Evolutionary conservation across 2,888 invertebrate species (phyloP).

Genomic region (Dione juno): DNA sequence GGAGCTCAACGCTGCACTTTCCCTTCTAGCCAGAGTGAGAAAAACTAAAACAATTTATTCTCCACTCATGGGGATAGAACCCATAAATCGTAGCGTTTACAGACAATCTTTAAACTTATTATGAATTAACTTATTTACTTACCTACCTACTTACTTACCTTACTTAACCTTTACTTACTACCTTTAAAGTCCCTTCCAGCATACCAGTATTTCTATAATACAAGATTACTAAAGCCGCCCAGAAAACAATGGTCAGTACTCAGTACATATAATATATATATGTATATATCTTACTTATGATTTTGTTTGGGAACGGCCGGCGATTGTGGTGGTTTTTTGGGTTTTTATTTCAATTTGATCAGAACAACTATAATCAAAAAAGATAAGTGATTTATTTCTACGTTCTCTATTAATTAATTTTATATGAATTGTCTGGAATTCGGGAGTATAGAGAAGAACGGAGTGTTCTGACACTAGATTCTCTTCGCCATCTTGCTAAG

Average conservation of each 20-base stretch:
- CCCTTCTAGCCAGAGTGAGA: no score
- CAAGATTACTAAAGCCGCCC: conserved; percentile 43
- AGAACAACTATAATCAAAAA: neutral
- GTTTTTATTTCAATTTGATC: neutral
- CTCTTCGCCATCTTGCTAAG: no score
- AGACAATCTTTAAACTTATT: no score
- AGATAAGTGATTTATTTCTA: neutral
- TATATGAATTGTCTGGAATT: no score
- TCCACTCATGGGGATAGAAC: no score
- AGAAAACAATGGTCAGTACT: conserved; percentile 52
- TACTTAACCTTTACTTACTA: no score
- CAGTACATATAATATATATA: conserved; percentile 48
- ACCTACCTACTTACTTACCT: no score
- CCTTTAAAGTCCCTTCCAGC: conserved; percentile 37
- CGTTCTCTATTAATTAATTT: neutral
- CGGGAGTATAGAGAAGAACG: no score
- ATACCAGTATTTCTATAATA: conserved; percentile 22
- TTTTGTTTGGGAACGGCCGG: conserved; percentile 40
- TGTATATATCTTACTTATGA: conserved; percentile 42
- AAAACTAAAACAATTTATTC: no score
- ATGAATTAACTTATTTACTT: no score
- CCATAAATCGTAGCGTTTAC: no score
- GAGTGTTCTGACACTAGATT: no score
- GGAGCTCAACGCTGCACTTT: neutral
- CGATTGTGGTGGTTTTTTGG: conserved; percentile 23